Conservation (phyloP, 1,140 invertebrate genomes). For the Drusus annulatus region DNA sequence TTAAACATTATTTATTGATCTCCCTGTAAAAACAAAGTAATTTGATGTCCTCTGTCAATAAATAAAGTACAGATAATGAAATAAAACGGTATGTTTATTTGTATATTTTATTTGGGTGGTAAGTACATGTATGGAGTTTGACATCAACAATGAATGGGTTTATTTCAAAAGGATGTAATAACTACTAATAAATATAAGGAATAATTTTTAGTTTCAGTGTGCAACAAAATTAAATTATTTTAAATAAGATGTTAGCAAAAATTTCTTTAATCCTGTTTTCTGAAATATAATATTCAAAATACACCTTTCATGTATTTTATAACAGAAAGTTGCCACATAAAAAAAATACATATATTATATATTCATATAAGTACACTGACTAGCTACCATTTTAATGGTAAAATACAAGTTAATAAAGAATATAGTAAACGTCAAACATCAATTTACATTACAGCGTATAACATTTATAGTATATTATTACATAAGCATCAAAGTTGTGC, state of each 20-base stretch:
- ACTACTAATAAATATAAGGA: no score
- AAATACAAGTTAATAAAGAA: neutral
- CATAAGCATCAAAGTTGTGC: no score
- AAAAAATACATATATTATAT: slow-evolving; percentile 14
- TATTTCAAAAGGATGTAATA: neutral
- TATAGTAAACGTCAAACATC: slow-evolving; percentile 11
- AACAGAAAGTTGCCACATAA: neutral
- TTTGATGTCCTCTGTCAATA: no score
- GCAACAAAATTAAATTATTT: no score
- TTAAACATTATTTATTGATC: no score
- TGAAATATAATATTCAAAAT: neutral
- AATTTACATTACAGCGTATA: neutral
- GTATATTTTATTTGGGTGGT: slow-evolving; percentile 16
- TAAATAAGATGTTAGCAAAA: no score
- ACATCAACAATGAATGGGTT: neutral
- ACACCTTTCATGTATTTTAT: neutral
- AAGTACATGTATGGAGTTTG: neutral
- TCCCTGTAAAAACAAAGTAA: no score
- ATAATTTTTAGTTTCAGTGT: no score
- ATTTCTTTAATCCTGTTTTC: no score
- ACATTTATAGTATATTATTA: slow-evolving; percentile 5
- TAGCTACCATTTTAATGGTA: slow-evolving; percentile 18
- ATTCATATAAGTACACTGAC: slow-evolving; percentile 18
- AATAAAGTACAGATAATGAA: neutral
- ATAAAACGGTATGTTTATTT: neutral